A percentile compares a stretch with the other conserved stretches of the same genome.
These are phyloP conservation scores for Halocynthia aurantium DNA, from an alignment of 23 tunicate species.

Conservation along the genomic window DNA sequence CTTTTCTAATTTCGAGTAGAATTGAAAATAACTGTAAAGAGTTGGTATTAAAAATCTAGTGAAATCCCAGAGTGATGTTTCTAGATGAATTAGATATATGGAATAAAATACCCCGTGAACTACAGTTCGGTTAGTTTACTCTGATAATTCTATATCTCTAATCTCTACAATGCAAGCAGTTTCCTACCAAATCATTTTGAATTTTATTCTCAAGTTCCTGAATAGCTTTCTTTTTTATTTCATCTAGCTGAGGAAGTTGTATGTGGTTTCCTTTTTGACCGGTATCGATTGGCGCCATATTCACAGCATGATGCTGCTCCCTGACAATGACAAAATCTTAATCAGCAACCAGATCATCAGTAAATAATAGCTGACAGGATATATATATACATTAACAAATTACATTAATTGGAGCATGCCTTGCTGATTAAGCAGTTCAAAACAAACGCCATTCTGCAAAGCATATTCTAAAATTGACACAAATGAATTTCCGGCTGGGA, in stretches of 20 bases:
- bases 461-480: too few species aligned
- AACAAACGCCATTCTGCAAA: too few species aligned
- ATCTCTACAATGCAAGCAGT: background rate
- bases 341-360: background rate
- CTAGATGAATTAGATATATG: background rate
- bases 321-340: constrained; percentile 3
- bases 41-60: background rate
- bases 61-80: background rate
- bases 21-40: background rate
- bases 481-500: too few species aligned
- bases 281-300: background rate
- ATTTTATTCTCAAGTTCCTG: constrained; percentile 51
- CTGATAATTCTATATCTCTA: background rate
- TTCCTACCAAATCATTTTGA: constrained; percentile 39
- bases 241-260: constrained; percentile 46
- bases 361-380: too few species aligned
- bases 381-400: too few species aligned
- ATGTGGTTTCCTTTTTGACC: constrained; percentile 11
- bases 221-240: constrained; percentile 39
- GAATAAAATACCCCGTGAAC: background rate
- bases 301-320: background rate
- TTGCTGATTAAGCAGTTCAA: too few species aligned
- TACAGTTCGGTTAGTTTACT: background rate
- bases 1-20: background rate
- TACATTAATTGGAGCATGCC: too few species aligned